Conservation (phyloP, 2,113 vertebrate genomes). For the Apeltes quadracus region DNA sequence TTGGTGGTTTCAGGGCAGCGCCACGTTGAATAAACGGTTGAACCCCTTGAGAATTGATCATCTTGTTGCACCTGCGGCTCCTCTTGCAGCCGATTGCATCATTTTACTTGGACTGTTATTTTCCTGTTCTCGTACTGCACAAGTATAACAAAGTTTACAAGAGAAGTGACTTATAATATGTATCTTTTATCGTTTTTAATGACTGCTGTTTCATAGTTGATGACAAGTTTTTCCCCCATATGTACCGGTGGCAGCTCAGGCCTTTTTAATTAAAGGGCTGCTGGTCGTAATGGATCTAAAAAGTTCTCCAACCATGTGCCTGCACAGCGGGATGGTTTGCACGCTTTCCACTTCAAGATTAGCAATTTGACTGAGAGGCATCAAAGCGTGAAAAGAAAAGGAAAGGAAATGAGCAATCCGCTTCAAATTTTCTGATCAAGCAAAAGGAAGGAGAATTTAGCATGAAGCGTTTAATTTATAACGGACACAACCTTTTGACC, state of each 20-base stretch:
- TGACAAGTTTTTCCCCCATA: no score
- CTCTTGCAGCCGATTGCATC: conserved; percentile 62
- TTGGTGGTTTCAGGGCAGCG: conserved; percentile 40
- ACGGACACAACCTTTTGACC: neutral
- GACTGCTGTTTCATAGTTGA: no score
- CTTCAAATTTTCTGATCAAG: neutral
- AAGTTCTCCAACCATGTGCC: neutral
- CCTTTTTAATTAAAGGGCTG: neutral
- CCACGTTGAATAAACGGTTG: conserved; percentile 20
- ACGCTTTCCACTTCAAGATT: neutral
- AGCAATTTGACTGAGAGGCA: neutral
- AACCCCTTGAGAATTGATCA: conserved; percentile 56
- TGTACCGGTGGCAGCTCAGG: neutral
- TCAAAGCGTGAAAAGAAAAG: neutral
- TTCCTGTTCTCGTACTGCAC: neutral
- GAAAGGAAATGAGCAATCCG: neutral
- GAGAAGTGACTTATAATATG: neutral
- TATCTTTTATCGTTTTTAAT: no score
- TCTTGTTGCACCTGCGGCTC: conserved; percentile 63
- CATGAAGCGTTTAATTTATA: neutral
- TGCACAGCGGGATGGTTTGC: neutral
- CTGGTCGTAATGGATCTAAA: neutral
- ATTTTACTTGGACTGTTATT: conserved; percentile 33
- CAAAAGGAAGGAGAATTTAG: neutral
- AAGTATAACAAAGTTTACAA: neutral